Evolutionary conservation across 2,797 vertebrate genomes (phyloP).

Genomic region (Danio kyathit): DNA sequence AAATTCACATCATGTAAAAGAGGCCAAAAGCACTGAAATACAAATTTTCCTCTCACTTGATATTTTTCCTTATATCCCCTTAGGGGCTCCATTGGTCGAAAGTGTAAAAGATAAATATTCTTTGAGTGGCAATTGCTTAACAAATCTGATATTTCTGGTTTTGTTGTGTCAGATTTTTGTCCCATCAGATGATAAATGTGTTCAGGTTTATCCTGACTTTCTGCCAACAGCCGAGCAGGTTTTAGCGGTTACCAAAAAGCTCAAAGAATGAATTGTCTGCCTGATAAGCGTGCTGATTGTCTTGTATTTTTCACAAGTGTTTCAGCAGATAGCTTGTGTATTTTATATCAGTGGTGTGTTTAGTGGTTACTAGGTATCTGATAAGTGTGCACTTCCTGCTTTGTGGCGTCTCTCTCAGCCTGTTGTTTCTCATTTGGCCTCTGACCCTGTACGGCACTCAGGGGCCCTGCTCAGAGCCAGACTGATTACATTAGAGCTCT

Average conservation of each 20-base stretch:
- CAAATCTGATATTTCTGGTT: conserved; percentile 13
- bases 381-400: conserved; percentile 28
- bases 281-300: conserved; percentile 6
- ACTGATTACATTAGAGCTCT: conserved; percentile 61
- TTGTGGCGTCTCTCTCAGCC: conserved; percentile 17
- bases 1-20: no score
- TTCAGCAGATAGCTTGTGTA: not conserved
- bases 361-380: conserved; percentile 27
- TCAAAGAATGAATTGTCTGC: conserved; percentile 17
- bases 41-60: no score
- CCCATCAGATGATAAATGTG: conserved; percentile 17
- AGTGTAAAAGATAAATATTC: not conserved
- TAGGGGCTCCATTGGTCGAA: not conserved
- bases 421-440: conserved; percentile 34
- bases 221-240: conserved; percentile 32
- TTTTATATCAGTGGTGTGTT: not conserved
- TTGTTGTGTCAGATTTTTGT: conserved; percentile 25
- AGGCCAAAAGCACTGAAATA: no score
- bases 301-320: not conserved
- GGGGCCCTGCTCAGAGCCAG: conserved; percentile 41
- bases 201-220: conserved; percentile 13
- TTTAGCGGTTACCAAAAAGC: conserved; percentile 16
- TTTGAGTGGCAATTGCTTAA: conserved; percentile 4
- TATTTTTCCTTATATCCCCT: no score
- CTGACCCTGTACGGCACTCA: conserved; percentile 34